Evolutionary conservation across 1,140 invertebrate species (phyloP).

Genomic region (Diabrotica virgifera): DNA sequence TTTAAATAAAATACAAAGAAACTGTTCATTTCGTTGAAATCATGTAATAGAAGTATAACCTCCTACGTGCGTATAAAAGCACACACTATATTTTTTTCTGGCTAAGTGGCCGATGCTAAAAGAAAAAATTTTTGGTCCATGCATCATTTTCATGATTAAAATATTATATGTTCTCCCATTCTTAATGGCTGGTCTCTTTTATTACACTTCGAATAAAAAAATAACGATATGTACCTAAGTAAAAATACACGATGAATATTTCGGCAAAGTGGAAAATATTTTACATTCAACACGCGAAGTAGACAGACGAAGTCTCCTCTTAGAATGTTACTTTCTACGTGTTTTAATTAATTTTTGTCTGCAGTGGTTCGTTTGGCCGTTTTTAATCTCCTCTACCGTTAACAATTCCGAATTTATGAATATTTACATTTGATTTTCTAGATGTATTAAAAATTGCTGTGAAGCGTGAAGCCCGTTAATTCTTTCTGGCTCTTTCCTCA

Average conservation of each 20-base stretch:
- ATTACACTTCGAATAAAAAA: too few species aligned
- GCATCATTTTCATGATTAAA: too few species aligned
- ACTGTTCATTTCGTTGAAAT: too few species aligned
- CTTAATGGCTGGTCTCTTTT: too few species aligned
- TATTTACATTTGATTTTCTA: slow-evolving; percentile 33
- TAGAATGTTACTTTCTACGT: slow-evolving; percentile 26
- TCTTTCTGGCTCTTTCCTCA: slow-evolving; percentile 2
- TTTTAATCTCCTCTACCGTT: slow-evolving; percentile 25
- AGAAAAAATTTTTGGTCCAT: too few species aligned
- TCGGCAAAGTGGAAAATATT: slow-evolving; percentile 7
- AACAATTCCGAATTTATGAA: slow-evolving; percentile 35
- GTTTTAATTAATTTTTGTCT: slow-evolving; percentile 37
- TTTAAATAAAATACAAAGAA: too few species aligned
- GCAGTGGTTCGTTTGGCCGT: slow-evolving; percentile 22
- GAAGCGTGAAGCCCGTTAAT: slow-evolving; percentile 9
- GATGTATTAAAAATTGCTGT: slow-evolving; percentile 17
- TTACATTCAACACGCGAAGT: slow-evolving; percentile 28
- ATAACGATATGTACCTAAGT: neutral
- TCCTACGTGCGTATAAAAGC: too few species aligned
- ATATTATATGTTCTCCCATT: too few species aligned
- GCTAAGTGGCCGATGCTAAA: too few species aligned
- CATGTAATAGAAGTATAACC: too few species aligned
- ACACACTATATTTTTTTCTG: too few species aligned
- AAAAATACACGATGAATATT: slow-evolving; percentile 5
- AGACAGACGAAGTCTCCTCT: slow-evolving; percentile 18